phyloP scores from a whole-genome alignment of 1,140 invertebrate genomes.

The Trinorchestia longiramus region DNA sequence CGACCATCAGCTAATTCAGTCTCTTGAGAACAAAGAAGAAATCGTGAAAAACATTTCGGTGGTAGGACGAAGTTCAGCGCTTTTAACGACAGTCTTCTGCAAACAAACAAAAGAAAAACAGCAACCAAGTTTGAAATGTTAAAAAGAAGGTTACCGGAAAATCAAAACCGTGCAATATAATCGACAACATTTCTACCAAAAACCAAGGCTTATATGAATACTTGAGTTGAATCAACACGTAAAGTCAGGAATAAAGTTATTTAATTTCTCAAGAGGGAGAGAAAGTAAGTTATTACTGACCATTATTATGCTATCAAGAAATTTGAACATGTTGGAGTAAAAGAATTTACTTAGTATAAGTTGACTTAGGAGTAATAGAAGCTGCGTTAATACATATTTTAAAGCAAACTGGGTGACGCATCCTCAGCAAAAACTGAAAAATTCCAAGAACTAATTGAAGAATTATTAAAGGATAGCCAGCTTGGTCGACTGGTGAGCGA shows the following conservation, averaged over 20 bases:
- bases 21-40: background rate
- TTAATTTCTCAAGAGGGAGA: background rate
- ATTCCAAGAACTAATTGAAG: no score
- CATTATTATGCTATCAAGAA: background rate
- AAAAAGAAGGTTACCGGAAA: background rate
- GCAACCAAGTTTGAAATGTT: background rate
- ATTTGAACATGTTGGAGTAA: background rate
- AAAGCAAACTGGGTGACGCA: no score
- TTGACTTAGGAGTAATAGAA: no score
- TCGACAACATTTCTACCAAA: background rate
- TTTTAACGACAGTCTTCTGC: background rate
- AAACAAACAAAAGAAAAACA: background rate
- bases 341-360: no score
- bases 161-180: no score
- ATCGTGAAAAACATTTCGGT: background rate
- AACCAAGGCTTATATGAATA: background rate
- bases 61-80: background rate
- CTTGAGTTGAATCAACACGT: background rate
- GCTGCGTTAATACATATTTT: no score
- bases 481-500: no score
- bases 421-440: no score
- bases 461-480: no score
- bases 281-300: background rate
- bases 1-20: background rate
- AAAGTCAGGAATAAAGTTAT: background rate